Evolutionary conservation across 2,113 vertebrate genomes (phyloP), one percentile per base, ranked within the genome.

Genomic region (Thalassarche chlororhynchos): DNA sequence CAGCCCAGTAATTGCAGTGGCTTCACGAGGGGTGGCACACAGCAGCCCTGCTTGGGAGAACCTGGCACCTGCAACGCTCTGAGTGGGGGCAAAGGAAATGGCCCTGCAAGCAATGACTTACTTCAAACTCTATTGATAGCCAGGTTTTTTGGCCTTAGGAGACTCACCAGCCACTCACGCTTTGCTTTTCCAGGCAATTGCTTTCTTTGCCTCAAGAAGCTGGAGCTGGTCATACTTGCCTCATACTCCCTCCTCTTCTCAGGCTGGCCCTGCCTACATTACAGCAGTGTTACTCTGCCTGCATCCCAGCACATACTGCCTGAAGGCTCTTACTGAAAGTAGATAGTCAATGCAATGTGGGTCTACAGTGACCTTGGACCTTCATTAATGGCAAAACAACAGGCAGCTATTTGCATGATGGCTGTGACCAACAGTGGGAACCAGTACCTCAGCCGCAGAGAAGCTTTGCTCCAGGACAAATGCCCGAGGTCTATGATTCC

Each of bases 221-320:
- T 26, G 17, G 49, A 58, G 34, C 55, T 52, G 38, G 42, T 28
- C 25, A 12, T 32, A 1, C 14, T 14, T 52, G 24, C n/a, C 31
- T 40, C 36, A 16, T 21, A 16, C 11, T 57, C 40, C 9, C 17
- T 23, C 49, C 23, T 9, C 64, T 36, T 40, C 58, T 82, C 40
- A 24, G 29, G 26, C 55, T 42, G 62, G 34, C 55, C 44, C 79
- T 75, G 49, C 65, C 42, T 11, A 5, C 0, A 1, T 38, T 49
- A 42, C 24, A 42, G 60, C 40, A 26, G 64, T 2, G 21, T 32
- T 38, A 9, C 65, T n/a, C 36, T 64, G 38, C 61, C 75, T 23
- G 40, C 32, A 17, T 7, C 75, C 47, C 61, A n/a, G 28, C 23
- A 14, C 3, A 0, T 2, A 1, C 34, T 34, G 29, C 4, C 40